phyloP scores from a whole-genome alignment of 2,797 vertebrate species.

The Phylloscopus collybita region DNA sequence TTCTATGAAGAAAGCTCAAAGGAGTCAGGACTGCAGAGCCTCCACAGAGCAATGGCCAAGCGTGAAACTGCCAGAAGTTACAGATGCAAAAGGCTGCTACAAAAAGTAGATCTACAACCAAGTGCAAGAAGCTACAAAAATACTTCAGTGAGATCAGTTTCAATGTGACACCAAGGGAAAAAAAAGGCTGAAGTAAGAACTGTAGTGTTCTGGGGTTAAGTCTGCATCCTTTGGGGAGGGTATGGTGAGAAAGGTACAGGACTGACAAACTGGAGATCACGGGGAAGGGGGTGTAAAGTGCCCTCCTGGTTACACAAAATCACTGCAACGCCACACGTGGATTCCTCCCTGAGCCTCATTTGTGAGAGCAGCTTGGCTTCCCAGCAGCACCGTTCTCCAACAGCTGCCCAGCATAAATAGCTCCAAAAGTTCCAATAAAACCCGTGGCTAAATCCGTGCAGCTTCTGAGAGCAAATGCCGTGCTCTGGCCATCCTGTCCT shows the following conservation, averaged over 20 bases:
- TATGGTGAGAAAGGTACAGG: not conserved
- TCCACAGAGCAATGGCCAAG: not conserved
- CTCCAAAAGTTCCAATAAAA: slow-evolving; percentile 1
- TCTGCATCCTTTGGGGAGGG: not conserved
- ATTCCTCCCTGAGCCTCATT: not conserved
- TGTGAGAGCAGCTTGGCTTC: not conserved
- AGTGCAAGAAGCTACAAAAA: not conserved
- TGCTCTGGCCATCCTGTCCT: not conserved
- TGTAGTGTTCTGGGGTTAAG: rapidly evolving
- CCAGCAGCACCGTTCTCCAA: not conserved
- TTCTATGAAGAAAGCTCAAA: not conserved
- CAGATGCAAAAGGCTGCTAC: not conserved
- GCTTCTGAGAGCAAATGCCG: not conserved
- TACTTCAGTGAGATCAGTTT: not conserved
- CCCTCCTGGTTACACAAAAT: not conserved
- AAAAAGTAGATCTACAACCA: not conserved
- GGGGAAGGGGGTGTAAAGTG: not conserved
- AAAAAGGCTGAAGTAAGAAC: not conserved
- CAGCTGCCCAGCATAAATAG: slow-evolving; percentile 14
- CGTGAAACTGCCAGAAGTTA: not conserved
- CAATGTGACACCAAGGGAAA: not conserved
- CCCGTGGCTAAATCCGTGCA: not conserved
- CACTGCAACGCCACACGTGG: rapidly evolving
- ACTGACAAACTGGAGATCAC: not conserved
- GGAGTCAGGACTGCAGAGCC: not conserved